Conservation (phyloP, 2,888 invertebrate species). For the Amorpha juglandis region DNA sequence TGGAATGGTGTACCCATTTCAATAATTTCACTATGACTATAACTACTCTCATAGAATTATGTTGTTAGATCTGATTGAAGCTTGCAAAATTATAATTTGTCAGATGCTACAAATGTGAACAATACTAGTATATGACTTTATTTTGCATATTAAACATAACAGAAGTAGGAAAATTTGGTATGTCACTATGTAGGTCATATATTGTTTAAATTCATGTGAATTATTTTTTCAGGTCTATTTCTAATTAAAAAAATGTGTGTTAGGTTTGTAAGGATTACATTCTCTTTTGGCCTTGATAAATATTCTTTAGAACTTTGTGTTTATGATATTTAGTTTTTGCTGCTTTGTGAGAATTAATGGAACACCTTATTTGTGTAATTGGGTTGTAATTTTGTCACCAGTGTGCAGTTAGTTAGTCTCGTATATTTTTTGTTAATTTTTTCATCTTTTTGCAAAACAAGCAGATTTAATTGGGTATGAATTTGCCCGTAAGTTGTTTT, state of each 20-base stretch:
- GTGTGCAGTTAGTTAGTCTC: conserved; percentile 11
- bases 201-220: conserved; percentile 54
- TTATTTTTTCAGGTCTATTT: conserved; percentile 76
- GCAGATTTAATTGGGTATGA: conserved; percentile 14
- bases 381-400: conserved; percentile 12
- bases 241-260: conserved; percentile 67
- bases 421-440: conserved; percentile 6
- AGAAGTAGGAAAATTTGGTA: neutral
- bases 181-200: conserved; percentile 1
- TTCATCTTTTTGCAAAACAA: conserved; percentile 14
- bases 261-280: conserved; percentile 58
- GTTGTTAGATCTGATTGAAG: conserved; percentile 74
- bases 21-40: conserved; percentile 43
- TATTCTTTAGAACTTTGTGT: conserved; percentile 12
- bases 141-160: neutral
- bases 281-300: conserved; percentile 59
- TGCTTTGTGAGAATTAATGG: neutral
- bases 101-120: conserved; percentile 41
- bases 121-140: conserved; percentile 5
- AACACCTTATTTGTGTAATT: conserved; percentile 15
- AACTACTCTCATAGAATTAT: conserved; percentile 55
- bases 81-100: conserved; percentile 60
- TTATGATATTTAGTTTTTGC: conserved; percentile 14
- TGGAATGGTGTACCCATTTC: conserved; percentile 48
- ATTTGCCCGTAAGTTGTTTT: conserved; percentile 19